phyloP scores from a whole-genome alignment of 2,797 vertebrate genomes.

The Chrysolophus pictus region DNA sequence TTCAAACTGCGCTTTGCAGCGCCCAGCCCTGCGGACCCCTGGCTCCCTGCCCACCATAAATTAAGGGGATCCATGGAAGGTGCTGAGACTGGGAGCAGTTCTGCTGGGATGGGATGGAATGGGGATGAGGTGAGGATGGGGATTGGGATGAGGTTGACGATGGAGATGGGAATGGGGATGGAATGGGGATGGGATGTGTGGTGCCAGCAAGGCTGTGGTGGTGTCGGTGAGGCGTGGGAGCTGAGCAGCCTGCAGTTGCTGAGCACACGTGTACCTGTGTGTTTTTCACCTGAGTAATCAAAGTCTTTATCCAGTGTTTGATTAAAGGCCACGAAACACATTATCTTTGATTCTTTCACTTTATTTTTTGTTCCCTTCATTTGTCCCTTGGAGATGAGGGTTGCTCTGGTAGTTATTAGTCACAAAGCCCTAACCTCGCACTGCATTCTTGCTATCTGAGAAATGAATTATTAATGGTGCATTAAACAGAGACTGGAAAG shows the following conservation, averaged over 20 bases:
- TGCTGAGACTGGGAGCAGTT: not conserved
- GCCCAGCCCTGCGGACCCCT: not conserved
- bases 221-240: fast-evolving
- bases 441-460: constrained; percentile 65
- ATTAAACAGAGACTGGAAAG: constrained; percentile 72
- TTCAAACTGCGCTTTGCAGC: not conserved
- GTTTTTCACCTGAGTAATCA: constrained; percentile 30
- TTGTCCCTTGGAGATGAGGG: constrained; percentile 60
- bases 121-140: too few species aligned
- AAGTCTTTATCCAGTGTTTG: not conserved
- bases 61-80: not conserved
- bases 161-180: too few species aligned
- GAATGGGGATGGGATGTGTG: fast-evolving
- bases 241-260: fast-evolving
- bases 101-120: too few species aligned
- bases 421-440: constrained; percentile 49
- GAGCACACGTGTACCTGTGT: fast-evolving
- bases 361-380: constrained; percentile 61
- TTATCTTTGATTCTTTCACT: constrained; percentile 48
- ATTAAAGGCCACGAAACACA: constrained; percentile 42
- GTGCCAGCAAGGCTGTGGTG: too few species aligned
- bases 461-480: constrained; percentile 79
- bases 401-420: constrained; percentile 51
- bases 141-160: too few species aligned
- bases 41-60: not conserved